Evolutionary conservation across 2,113 vertebrate genomes (phyloP).

Genomic region (Dinomys branickii): DNA sequence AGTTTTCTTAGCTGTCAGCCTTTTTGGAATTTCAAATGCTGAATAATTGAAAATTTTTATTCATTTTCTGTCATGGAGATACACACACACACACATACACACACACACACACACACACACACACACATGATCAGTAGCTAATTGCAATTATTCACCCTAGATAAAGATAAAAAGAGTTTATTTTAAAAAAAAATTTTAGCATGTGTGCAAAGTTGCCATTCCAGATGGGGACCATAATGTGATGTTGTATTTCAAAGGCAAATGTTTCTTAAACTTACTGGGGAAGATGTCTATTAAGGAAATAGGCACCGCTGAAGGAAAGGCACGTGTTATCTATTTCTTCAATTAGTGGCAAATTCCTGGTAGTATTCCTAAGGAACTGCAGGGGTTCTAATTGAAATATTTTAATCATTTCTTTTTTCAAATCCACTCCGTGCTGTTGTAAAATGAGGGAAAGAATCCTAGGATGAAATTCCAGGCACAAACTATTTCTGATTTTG

Average conservation of each 20-base stretch:
- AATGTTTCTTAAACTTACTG: conserved; percentile 79
- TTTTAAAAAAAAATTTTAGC: conserved; percentile 50
- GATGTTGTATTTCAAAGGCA: conserved; percentile 81
- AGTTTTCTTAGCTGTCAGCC: conserved; percentile 59
- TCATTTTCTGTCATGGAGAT: conserved; percentile 49
- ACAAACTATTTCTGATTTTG: conserved; percentile 65
- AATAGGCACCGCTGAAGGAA: conserved; percentile 78
- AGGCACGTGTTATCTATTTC: conserved; percentile 82
- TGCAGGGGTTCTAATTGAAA: conserved; percentile 71
- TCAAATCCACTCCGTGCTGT: not conserved
- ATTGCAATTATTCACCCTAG: conserved; percentile 80
- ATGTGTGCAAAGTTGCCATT: conserved; percentile 71
- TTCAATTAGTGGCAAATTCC: conserved; percentile 78
- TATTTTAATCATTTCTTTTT: not conserved
- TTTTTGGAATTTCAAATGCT: conserved; percentile 75
- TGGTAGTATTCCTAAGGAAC: conserved; percentile 76
- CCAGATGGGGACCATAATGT: conserved; percentile 81
- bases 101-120: not conserved
- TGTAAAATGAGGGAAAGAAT: conserved; percentile 43
- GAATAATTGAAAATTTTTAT: conserved; percentile 62
- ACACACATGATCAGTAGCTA: conserved; percentile 59
- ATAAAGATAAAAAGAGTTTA: conserved; percentile 68
- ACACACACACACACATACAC: not conserved
- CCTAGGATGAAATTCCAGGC: conserved; percentile 48
- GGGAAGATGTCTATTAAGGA: conserved; percentile 76